Evolutionary conservation across 2,797 vertebrate species (phyloP).

Genomic region (Varecia variegata): DNA sequence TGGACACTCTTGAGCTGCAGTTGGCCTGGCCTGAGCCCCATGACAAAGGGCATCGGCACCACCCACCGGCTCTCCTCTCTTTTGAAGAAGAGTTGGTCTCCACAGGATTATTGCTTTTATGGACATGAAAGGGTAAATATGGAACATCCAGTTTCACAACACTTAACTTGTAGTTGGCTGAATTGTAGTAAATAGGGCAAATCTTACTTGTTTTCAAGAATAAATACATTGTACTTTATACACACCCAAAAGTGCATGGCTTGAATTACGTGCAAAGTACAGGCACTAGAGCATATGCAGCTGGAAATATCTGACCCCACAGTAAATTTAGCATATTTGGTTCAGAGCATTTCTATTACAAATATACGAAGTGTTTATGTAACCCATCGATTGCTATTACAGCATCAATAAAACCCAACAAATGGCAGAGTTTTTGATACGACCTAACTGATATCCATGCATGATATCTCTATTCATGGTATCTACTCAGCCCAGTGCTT

Average conservation of each 20-base stretch:
- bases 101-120: neutral
- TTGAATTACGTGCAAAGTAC: slow-evolving; percentile 62
- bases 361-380: neutral
- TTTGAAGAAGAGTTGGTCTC: too few species aligned
- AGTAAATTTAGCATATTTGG: slow-evolving; percentile 50
- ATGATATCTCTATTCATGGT: accelerated
- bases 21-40: accelerated
- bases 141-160: neutral
- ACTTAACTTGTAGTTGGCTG: neutral
- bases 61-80: neutral
- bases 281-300: neutral
- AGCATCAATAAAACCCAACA: neutral
- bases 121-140: neutral
- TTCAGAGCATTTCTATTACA: slow-evolving; percentile 1
- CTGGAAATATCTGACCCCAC: neutral
- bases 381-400: neutral
- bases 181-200: slow-evolving; percentile 53
- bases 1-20: accelerated
- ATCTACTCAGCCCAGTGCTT: neutral
- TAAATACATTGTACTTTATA: slow-evolving; percentile 61
- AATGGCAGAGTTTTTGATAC: neutral
- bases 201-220: slow-evolving; percentile 72
- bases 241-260: slow-evolving; percentile 54
- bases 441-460: neutral
- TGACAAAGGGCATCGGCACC: too few species aligned